Percentiles rank a stretch among this genome's conserved stretches.
Conservation (phyloP, 2,797 vertebrate species). For the Falco columbarius region DNA sequence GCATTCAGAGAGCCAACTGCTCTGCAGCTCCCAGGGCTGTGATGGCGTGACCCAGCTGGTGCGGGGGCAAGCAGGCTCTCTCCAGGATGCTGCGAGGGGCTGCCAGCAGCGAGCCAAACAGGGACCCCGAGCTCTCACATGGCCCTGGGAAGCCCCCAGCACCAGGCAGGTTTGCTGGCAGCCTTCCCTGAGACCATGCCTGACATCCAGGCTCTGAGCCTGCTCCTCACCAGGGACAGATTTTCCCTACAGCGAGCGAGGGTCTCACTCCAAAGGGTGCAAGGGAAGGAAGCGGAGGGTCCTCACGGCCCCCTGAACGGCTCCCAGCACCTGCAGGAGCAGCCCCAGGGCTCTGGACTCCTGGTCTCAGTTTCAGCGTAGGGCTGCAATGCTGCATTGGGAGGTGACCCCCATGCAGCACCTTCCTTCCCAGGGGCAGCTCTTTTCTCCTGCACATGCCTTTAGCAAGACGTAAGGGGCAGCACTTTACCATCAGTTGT, state of each 20-base stretch:
- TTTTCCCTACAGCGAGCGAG: neutral
- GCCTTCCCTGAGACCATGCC: neutral
- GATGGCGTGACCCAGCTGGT: accelerated
- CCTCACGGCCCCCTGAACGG: accelerated
- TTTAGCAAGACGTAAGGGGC: neutral
- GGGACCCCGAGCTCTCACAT: neutral
- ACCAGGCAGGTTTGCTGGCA: neutral
- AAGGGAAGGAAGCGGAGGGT: neutral
- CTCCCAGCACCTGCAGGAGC: neutral
- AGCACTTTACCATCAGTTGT: neutral
- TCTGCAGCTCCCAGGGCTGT: neutral
- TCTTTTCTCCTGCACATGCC: neutral
- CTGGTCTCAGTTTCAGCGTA: accelerated
- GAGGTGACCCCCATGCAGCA: neutral
- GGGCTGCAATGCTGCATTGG: neutral
- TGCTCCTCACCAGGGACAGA: neutral
- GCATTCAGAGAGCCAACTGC: neutral
- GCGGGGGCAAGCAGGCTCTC: neutral
- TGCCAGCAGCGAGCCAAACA: neutral
- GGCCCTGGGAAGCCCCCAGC: neutral
- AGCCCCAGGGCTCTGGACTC: neutral
- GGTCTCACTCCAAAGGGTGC: neutral
- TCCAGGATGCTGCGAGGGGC: neutral
- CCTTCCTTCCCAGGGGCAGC: neutral
- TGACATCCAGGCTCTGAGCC: neutral